Percentiles rank a stretch among this genome's conserved stretches.
Conservation (phyloP, 2,797 vertebrate species). For the Podarcis lilfordi region DNA sequence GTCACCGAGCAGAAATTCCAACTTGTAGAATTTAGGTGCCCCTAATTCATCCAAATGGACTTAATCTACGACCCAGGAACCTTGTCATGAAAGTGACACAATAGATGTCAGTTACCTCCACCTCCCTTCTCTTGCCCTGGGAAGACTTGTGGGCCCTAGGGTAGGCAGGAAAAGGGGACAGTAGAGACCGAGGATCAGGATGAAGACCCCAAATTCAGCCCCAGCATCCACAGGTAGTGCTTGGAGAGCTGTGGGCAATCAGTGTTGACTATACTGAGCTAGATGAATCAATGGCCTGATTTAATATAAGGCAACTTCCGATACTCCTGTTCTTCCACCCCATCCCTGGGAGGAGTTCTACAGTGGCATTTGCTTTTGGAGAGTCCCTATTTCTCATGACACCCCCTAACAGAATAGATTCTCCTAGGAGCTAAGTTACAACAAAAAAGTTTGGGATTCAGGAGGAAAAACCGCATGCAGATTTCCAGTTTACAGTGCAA, state of each 20-base stretch:
- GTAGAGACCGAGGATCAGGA: background rate
- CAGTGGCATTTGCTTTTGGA: background rate
- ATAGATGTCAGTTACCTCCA: background rate
- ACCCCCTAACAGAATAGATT: background rate
- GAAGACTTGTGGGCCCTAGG: background rate
- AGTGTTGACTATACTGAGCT: too few relatives aligned
- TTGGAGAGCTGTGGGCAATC: too few relatives aligned
- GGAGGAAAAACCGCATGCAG: background rate
- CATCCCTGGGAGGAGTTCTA: background rate
- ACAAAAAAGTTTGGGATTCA: background rate
- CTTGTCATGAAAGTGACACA: background rate
- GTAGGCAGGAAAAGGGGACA: background rate
- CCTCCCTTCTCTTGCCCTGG: background rate
- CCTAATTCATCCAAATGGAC: too few relatives aligned
- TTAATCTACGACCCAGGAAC: too few relatives aligned
- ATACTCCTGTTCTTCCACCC: too few relatives aligned
- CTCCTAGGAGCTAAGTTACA: background rate
- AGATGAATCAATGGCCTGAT: too few relatives aligned
- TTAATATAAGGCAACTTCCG: too few relatives aligned
- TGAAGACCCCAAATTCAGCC: too few relatives aligned
- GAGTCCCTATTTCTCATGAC: background rate
- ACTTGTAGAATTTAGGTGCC: background rate
- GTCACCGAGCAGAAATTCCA: background rate
- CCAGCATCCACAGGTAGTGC: too few relatives aligned
- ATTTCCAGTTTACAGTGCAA: background rate